A percentile compares a stretch with the other conserved stretches of the same genome.
phyloP scores from a whole-genome alignment of 2,113 vertebrate species.

The Crotalus viridis region DNA sequence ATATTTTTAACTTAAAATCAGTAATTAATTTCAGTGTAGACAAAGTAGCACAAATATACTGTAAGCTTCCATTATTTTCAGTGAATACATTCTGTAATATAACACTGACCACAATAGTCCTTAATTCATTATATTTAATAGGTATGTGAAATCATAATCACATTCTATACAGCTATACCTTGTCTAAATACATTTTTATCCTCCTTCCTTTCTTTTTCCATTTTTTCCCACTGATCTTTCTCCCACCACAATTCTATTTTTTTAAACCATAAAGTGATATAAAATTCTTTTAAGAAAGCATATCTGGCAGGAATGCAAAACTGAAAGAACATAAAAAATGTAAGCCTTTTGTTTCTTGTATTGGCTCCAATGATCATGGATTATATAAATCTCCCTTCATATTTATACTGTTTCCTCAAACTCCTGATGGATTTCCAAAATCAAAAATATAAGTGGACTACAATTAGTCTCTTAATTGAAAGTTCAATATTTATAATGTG shows the following conservation, averaged over 20 bases:
- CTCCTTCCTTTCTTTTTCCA: background rate
- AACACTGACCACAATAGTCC: background rate
- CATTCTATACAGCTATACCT: background rate
- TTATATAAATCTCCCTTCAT: background rate
- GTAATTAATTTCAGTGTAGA: background rate
- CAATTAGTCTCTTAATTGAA: background rate
- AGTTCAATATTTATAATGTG: background rate
- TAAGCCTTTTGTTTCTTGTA: background rate
- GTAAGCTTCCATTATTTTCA: background rate
- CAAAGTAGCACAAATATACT: background rate
- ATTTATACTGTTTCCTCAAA: background rate
- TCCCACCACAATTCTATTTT: background rate
- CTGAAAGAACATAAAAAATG: background rate
- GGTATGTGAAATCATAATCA: background rate
- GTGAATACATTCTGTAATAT: background rate
- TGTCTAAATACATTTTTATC: background rate
- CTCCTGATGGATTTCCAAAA: background rate
- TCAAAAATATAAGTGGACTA: background rate
- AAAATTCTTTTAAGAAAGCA: background rate
- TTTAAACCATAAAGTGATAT: background rate
- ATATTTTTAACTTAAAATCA: background rate
- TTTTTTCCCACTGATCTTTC: background rate
- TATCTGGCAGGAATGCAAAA: background rate
- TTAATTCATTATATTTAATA: background rate
- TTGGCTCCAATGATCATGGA: background rate